Evolutionary conservation across 2,888 invertebrate species (phyloP).

Genomic region (Ferrisia virgata): DNA sequence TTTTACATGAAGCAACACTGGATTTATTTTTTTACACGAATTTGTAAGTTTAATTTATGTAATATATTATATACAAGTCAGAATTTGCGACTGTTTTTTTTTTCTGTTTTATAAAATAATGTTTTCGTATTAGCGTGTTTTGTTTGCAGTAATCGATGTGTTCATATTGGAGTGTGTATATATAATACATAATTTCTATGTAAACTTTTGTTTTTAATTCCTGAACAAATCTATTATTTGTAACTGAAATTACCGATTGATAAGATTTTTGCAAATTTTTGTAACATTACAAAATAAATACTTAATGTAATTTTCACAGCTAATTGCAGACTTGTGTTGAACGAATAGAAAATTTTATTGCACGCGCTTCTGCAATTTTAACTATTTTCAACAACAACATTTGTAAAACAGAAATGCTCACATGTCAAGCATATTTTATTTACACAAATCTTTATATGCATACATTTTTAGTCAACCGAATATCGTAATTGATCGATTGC

Average conservation of each 20-base stretch:
- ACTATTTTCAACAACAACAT: no score
- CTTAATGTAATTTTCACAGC: not conserved
- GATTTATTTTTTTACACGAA: not conserved
- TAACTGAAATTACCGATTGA: not conserved
- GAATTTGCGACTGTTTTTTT: not conserved
- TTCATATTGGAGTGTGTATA: not conserved
- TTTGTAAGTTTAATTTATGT: not conserved
- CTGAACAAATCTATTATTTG: not conserved
- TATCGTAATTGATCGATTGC: not conserved
- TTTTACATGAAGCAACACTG: not conserved
- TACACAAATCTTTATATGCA: not conserved
- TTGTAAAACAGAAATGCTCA: not conserved
- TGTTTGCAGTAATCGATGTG: not conserved
- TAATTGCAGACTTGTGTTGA: not conserved
- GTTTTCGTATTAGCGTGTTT: not conserved
- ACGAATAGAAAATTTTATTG: not conserved
- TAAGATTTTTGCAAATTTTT: not conserved
- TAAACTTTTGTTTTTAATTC: not conserved
- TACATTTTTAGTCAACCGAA: not conserved
- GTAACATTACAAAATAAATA: constrained; percentile 1
- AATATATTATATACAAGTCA: not conserved
- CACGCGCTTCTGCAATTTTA: no score
- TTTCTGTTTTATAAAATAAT: not conserved
- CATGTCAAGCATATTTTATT: not conserved
- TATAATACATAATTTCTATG: not conserved